These are phyloP conservation scores for Mechanitis mazaeus DNA, from an alignment of 2,888 invertebrate species.

Conservation along the genomic window DNA sequence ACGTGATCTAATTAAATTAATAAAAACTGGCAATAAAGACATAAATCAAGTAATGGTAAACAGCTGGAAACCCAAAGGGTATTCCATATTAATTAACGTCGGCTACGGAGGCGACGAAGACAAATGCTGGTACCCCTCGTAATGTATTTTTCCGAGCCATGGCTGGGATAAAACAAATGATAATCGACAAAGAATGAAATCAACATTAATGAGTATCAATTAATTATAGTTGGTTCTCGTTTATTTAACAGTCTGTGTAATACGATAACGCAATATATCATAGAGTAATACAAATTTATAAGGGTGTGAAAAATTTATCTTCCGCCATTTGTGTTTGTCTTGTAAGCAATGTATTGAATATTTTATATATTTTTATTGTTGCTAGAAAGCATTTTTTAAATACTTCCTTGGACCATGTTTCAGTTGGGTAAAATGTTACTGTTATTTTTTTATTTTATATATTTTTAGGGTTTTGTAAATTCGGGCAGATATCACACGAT, in stretches of 20 bases:
- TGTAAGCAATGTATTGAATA: no score
- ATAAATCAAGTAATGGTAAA: slow-evolving; percentile 63
- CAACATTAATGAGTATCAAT: slow-evolving; percentile 66
- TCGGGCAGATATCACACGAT: no score
- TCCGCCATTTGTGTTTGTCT: no score
- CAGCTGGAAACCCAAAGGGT: slow-evolving; percentile 62
- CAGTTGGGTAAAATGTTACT: no score
- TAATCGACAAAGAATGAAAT: slow-evolving; percentile 75
- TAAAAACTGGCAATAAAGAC: slow-evolving; percentile 51
- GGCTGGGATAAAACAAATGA: slow-evolving; percentile 70
- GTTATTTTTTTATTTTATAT: no score
- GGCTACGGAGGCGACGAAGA: slow-evolving; percentile 68
- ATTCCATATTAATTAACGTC: slow-evolving; percentile 75
- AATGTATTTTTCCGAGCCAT: slow-evolving; percentile 72
- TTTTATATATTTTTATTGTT: no score
- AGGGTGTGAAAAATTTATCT: no score
- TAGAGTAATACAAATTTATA: background rate
- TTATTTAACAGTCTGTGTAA: slow-evolving; percentile 36
- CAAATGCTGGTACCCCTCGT: slow-evolving; percentile 63
- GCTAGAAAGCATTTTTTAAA: no score
- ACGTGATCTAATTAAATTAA: slow-evolving; percentile 25
- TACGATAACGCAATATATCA: slow-evolving; percentile 22
- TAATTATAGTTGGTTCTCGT: slow-evolving; percentile 53
- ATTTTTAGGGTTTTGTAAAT: no score
- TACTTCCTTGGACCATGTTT: no score